These are phyloP conservation scores for Melitaea cinxia DNA, from an alignment of 1,140 invertebrate genomes.

Conservation along the genomic window DNA sequence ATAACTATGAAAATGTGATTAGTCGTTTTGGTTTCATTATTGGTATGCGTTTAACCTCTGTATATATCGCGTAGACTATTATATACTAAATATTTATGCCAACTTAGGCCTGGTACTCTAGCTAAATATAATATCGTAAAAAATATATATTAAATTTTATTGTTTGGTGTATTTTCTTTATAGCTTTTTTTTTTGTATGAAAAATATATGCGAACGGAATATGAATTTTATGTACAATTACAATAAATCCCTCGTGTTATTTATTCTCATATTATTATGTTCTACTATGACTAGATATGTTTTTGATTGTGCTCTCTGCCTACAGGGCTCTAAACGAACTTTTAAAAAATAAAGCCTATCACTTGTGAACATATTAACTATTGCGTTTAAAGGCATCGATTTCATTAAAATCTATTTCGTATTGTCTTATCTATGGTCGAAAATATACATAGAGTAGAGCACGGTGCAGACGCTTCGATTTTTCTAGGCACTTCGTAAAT, in stretches of 20 bases:
- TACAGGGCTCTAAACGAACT: constrained; percentile 60
- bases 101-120: constrained; percentile 12
- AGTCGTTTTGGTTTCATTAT: neutral
- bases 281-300: constrained; percentile 81
- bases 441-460: constrained; percentile 51
- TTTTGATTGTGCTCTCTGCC: constrained; percentile 72
- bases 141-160: constrained; percentile 31
- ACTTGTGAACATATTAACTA: constrained; percentile 72
- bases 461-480: constrained; percentile 26
- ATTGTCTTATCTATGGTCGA: constrained; percentile 81
- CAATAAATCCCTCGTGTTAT: constrained; percentile 58
- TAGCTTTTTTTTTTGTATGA: constrained; percentile 39
- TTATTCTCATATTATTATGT: constrained; percentile 50
- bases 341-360: constrained; percentile 75
- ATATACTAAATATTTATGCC: constrained; percentile 6
- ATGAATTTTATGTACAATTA: constrained; percentile 64
- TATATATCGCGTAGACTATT: neutral
- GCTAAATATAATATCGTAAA: constrained; percentile 19
- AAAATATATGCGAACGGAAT: constrained; percentile 78
- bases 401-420: constrained; percentile 74
- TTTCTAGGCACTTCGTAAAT: constrained; percentile 36
- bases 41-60: neutral
- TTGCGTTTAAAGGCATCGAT: constrained; percentile 76
- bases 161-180: constrained; percentile 30
- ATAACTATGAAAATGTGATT: neutral